phyloP scores from a whole-genome alignment of 2,797 vertebrate genomes.

The Periophthalmus magnuspinnatus region DNA sequence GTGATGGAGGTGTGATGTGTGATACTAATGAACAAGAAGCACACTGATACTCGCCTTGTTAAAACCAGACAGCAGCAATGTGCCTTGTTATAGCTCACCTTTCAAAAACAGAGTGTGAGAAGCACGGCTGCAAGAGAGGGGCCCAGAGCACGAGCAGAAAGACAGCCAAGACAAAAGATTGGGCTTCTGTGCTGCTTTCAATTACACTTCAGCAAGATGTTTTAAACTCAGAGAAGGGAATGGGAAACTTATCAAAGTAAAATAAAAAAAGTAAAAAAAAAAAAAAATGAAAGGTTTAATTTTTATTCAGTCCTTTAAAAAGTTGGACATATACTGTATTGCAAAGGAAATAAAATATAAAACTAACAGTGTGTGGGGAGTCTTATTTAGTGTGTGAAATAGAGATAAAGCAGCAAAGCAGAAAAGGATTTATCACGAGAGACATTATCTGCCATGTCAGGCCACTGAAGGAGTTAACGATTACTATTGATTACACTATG shows the following conservation, averaged over 20 bases:
- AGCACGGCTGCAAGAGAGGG: constrained; percentile 27
- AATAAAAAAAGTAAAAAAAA: neutral
- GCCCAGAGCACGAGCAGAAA: constrained; percentile 27
- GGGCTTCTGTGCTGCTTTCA: constrained; percentile 49
- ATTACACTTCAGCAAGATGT: constrained; percentile 37
- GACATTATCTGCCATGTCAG: constrained; percentile 32
- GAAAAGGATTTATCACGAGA: constrained; percentile 35
- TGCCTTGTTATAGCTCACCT: constrained; percentile 64
- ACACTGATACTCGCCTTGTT: constrained; percentile 63
- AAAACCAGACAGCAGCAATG: constrained; percentile 56
- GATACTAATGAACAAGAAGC: constrained; percentile 69
- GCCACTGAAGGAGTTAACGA: constrained; percentile 11
- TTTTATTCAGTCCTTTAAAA: neutral
- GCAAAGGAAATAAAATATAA: neutral
- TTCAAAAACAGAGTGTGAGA: constrained; percentile 44
- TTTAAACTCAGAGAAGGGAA: constrained; percentile 7
- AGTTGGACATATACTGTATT: neutral
- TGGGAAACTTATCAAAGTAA: constrained; percentile 9
- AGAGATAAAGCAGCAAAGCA: constrained; percentile 31
- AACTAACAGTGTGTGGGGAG: constrained; percentile 6
- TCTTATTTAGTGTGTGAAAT: constrained; percentile 25
- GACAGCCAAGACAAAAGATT: constrained; percentile 20
- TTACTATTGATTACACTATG: constrained; percentile 36
- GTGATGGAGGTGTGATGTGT: constrained; percentile 66
- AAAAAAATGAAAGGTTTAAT: neutral